Base-by-base conservation (phyloP, 2,113 vertebrate species). In the Callorhinus ursinus region DNA sequence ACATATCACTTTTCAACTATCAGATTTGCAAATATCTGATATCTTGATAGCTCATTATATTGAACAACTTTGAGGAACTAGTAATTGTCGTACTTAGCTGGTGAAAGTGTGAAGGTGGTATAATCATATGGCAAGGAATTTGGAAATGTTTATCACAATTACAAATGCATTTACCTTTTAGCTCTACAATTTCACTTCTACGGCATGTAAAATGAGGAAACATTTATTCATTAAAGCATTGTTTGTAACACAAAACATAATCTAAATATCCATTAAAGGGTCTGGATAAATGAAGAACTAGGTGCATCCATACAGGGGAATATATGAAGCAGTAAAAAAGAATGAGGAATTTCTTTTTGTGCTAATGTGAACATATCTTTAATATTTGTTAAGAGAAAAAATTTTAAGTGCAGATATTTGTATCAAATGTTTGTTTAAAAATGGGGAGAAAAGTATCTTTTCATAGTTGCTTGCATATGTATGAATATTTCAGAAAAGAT, bases 221-320 rank as follows among this genome's bases (percentile, higher is more conserved):
- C 18, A 49, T 19, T 55, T 69, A 86, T 74, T 93, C 42, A n/a
- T 39, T 51, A 53, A 11, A 69, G 24, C 39, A 72, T 1, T 88
- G 22, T 51, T 90, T 92, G 33, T 28, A 77, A 83, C 14, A 87
- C 36, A 71, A 79, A 71, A 57, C 33, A 67, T 59, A 65, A 13
- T 80, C 80, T 36, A 49, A 93, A 81, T 31, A 3, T 26, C 33
- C 11, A 42, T 36, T 65, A 82, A 59, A 82, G 28, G 15, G 5
- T 33, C 59, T 39, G 24, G 21, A 49, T 59, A 97, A 88, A 61
- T 87, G n/a, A 88, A 96, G 89, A 92, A n/a, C 21, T 65, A 63
- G 39, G 7, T 39, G 33, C 19, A 71, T 53, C 5, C 7, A 24
- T 31, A 31, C 12, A 57, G 21, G 22, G 10, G 4, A 95, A 53